phyloP scores from a whole-genome alignment of 2,113 vertebrate species.

The Electrona antarctica region DNA sequence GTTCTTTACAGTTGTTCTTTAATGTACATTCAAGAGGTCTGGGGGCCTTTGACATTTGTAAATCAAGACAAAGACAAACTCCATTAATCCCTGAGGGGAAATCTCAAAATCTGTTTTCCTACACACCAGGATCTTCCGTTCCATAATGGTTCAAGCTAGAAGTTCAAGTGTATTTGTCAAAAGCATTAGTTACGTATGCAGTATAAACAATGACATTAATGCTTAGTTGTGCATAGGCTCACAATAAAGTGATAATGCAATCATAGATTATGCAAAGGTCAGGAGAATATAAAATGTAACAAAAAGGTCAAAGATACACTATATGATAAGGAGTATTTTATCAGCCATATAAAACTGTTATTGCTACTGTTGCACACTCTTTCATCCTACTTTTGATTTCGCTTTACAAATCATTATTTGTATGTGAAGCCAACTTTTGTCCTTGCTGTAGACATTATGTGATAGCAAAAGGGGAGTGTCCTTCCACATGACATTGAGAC shows the following conservation, averaged over 20 bases:
- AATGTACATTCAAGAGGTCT: not conserved
- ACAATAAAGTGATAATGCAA: no score
- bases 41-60: conserved; percentile 30
- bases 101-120: conserved; percentile 7
- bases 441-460: conserved; percentile 26
- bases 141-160: no score
- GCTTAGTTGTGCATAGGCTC: no score
- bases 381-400: conserved; percentile 7
- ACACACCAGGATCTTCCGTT: conserved; percentile 16
- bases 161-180: no score
- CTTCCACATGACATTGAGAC: conserved; percentile 72
- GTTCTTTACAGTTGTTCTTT: not conserved
- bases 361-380: not conserved
- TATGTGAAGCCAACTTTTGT: conserved; percentile 24
- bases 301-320: no score
- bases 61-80: not conserved
- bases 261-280: no score
- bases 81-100: not conserved
- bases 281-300: no score
- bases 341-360: no score
- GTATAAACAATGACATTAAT: no score
- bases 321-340: no score
- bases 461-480: conserved; percentile 62
- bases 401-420: conserved; percentile 19
- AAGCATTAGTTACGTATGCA: no score